Base-by-base conservation (phyloP, 2,113 vertebrate genomes). In the Montifringilla adamsi region DNA sequence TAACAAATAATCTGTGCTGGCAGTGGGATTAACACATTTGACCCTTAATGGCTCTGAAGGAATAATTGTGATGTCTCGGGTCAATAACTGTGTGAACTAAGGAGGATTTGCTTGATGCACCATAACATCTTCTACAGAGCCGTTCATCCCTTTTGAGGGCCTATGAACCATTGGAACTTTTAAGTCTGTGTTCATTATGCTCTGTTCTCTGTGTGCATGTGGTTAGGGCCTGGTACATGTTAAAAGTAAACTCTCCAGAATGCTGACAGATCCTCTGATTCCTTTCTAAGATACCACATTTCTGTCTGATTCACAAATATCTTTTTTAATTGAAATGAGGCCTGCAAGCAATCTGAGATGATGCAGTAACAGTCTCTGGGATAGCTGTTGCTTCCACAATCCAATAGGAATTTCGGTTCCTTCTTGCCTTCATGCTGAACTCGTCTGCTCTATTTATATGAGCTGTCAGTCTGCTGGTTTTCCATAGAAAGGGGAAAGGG, bases 11-110 rank as follows among this genome's bases (percentile, higher is more conserved):
- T 96, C 85, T 85, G 89, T 79, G 77, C 59, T 89, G 92, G 93
- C 95, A 93, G 88, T 83, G 81, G 95, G 94, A 95, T 97, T 96
- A 97, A 93, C 74, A 81, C 74, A 77, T 77, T 78, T 96, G 93
- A 96, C 90, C 96, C 89, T 93, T 95, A 88, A 95, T 93, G 96
- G 72, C 93, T 96, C 96, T 78, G 87, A 95, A 96, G 85, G 84
- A 93, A 94, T 91, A 95, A 84, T 79, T 53, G 60, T 84, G 78
- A 84, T 89, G 90, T 96, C 91, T 98, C 39, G 82, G 94, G 89
- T 97, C 93, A 95, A 49, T 92, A 95, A 94, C 86, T 95, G 66
- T 77, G 78, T 93, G 95, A 97, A 73, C 70, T 95, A 94, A 86
- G 84, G 74, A 95, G 89, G 92, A 94, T 95, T 95, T 94, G 89